Percentiles rank a stretch among this genome's conserved stretches.
These are phyloP conservation scores for Habropoda laboriosa DNA, from an alignment of 1,140 invertebrate genomes.

Conservation along the genomic window DNA sequence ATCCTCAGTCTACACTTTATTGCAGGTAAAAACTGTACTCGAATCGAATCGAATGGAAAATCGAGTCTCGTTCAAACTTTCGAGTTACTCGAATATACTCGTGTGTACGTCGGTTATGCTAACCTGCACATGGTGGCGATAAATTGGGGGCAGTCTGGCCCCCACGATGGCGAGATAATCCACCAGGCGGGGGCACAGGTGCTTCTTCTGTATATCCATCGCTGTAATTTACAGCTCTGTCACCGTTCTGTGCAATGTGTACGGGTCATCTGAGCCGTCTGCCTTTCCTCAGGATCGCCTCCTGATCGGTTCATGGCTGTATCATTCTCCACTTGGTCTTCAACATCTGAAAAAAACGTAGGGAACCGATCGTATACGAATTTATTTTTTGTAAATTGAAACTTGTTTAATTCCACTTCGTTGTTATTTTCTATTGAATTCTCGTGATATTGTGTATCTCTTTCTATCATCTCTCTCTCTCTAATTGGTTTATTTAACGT, in stretches of 20 bases:
- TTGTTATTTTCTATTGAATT: not conserved
- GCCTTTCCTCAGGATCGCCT: slow-evolving; percentile 37
- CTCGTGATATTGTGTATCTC: not conserved
- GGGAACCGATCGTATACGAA: not conserved
- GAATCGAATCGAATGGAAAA: no score
- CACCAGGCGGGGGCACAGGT: slow-evolving; percentile 91
- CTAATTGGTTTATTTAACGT: no score
- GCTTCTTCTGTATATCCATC: slow-evolving; percentile 89
- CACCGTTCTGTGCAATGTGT: slow-evolving; percentile 70
- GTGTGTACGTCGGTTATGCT: no score
- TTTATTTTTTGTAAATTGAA: not conserved
- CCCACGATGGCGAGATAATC: slow-evolving; percentile 99
- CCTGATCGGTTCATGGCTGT: slow-evolving; percentile 61
- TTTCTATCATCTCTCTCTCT: no score
- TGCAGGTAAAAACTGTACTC: no score
- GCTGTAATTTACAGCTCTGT: slow-evolving; percentile 70
- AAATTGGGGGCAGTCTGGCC: slow-evolving; percentile 87
- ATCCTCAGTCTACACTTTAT: no score
- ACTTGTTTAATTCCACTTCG: not conserved
- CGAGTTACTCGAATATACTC: no score
- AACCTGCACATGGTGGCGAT: slow-evolving; percentile 89
- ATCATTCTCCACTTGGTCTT: slow-evolving; percentile 59
- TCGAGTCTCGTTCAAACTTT: no score
- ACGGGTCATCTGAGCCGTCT: slow-evolving; percentile 41
- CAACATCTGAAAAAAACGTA: slow-evolving; percentile 29